phyloP scores from a whole-genome alignment of 2,797 vertebrate genomes.

The Halcyon leucocephala region DNA sequence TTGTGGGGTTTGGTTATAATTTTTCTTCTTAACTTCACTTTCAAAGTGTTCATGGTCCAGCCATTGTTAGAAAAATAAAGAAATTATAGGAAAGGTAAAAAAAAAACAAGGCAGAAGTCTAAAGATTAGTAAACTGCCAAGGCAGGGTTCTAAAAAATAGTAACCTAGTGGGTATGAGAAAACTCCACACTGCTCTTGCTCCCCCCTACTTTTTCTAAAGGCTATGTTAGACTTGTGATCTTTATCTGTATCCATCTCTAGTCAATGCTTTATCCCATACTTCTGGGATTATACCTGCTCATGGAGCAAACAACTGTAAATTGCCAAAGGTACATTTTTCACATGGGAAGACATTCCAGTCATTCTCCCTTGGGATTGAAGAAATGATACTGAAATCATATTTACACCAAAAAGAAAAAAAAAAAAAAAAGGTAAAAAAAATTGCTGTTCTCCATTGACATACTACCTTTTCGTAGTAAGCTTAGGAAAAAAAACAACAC shows the following conservation, averaged over 20 bases:
- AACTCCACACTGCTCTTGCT: accelerated
- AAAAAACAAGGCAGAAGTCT: too few species aligned
- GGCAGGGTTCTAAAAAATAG: too few species aligned
- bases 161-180: not conserved
- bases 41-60: too few species aligned
- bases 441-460: not conserved
- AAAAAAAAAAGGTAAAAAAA: not conserved
- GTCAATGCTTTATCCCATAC: not conserved
- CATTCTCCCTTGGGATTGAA: not conserved
- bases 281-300: not conserved
- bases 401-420: not conserved
- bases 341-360: not conserved
- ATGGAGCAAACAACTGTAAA: not conserved
- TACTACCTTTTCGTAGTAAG: not conserved
- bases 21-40: too few species aligned
- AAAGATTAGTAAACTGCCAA: too few species aligned
- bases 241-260: not conserved
- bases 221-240: not conserved
- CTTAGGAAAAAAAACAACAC: too few species aligned
- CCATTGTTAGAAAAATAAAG: too few species aligned
- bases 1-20: too few species aligned
- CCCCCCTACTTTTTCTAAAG: not conserved
- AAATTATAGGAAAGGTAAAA: too few species aligned
- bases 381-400: not conserved
- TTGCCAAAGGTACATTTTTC: not conserved